phyloP scores from a whole-genome alignment of 2,888 invertebrate genomes.

The Linnaemya vulpina region DNA sequence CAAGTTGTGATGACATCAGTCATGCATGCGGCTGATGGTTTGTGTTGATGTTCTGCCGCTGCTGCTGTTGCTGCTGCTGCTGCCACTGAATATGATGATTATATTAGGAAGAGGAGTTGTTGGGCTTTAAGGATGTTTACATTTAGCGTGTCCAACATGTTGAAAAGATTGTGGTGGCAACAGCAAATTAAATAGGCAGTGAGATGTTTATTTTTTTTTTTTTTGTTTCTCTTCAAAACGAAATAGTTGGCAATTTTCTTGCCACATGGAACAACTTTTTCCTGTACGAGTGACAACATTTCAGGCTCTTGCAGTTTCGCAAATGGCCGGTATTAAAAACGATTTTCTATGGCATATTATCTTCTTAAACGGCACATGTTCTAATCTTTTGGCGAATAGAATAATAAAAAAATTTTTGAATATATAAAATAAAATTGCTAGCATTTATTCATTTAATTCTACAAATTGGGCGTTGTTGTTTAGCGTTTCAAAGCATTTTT shows the following conservation, averaged over 20 bases:
- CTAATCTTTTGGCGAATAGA: constrained; percentile 60
- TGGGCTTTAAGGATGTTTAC: constrained; percentile 56
- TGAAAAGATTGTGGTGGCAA: constrained; percentile 32
- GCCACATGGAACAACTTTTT: constrained; percentile 41
- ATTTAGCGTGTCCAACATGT: constrained; percentile 47
- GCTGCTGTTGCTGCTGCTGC: constrained; percentile 5
- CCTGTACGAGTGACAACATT: neutral
- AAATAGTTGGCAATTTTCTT: constrained; percentile 45
- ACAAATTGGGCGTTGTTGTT: constrained; percentile 27
- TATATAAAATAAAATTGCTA: constrained; percentile 36
- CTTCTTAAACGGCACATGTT: constrained; percentile 35
- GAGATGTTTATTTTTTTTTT: constrained; percentile 9
- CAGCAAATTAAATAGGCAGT: constrained; percentile 12
- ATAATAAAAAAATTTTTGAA: constrained; percentile 7
- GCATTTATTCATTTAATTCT: constrained; percentile 28
- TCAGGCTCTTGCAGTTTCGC: constrained; percentile 18
- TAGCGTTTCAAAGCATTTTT: constrained; percentile 21
- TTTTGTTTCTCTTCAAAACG: neutral
- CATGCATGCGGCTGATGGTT: constrained; percentile 42
- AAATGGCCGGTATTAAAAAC: constrained; percentile 15
- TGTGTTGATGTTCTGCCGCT: constrained; percentile 5
- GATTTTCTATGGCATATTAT: constrained; percentile 24
- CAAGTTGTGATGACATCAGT: constrained; percentile 47
- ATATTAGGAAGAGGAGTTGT: constrained; percentile 35
- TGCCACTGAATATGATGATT: constrained; percentile 20